These are phyloP conservation scores for Hylyphantes graminicola DNA, from an alignment of 1,140 invertebrate species.

Conservation along the genomic window DNA sequence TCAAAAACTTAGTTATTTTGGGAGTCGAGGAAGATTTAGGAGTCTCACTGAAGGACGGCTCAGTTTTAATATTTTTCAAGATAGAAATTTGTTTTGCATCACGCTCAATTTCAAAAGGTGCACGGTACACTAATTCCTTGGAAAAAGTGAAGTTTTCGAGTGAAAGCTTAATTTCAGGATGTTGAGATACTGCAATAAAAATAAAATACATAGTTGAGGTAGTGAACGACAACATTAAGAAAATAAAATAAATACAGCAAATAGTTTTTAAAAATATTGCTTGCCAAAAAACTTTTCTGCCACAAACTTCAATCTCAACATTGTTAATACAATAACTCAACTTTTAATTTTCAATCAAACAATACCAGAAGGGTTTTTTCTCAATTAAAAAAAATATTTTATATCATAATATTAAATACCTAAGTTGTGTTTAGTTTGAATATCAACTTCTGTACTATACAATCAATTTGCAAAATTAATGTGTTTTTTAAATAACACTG, in stretches of 20 bases:
- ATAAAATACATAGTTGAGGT: neutral
- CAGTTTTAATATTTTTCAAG: constrained; percentile 2
- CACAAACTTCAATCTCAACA: too few relatives aligned
- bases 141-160: constrained; percentile 43
- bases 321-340: too few relatives aligned
- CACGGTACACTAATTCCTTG: constrained; percentile 36
- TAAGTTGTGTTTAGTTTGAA: too few relatives aligned
- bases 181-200: constrained; percentile 30
- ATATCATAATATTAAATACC: too few relatives aligned
- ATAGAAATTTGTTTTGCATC: constrained; percentile 37
- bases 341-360: too few relatives aligned
- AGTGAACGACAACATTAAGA: neutral
- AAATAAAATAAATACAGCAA: neutral
- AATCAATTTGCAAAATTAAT: too few relatives aligned
- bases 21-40: neutral
- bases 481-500: too few relatives aligned
- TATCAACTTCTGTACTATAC: too few relatives aligned
- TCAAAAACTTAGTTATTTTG: neutral
- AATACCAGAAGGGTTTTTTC: too few relatives aligned
- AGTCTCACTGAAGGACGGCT: neutral
- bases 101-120: constrained; percentile 51
- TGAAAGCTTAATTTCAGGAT: neutral
- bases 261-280: neutral
- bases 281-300: neutral
- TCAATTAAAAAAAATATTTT: too few relatives aligned